Conservation (phyloP, 1,140 invertebrate species). For the Anthonomus grandis region DNA sequence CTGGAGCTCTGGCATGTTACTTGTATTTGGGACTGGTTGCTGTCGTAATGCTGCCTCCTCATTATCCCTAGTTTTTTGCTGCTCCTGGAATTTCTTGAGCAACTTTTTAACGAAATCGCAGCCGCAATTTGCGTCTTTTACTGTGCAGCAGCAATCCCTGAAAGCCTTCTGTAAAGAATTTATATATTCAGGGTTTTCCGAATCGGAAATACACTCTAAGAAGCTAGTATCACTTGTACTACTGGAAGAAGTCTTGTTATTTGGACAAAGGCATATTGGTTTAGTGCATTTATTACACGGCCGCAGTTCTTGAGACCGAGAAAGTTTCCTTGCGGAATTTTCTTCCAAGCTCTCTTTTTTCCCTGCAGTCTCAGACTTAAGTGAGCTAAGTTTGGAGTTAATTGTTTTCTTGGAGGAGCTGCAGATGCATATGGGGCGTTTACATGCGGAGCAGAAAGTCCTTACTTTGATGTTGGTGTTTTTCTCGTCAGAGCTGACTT, state of each 20-base stretch:
- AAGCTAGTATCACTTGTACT: neutral
- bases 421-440: conserved; percentile 17
- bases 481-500: conserved; percentile 24
- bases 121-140: conserved; percentile 6
- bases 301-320: neutral
- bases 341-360: neutral
- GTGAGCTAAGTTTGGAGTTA: neutral
- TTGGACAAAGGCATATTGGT: no score
- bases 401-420: neutral
- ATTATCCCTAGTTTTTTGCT: neutral
- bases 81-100: conserved; percentile 12
- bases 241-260: no score
- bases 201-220: neutral
- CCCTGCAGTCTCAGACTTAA: neutral
- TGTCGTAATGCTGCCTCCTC: no score
- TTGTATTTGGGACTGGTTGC: no score
- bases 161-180: conserved; percentile 24
- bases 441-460: conserved; percentile 24
- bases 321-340: neutral
- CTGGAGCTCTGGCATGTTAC: no score
- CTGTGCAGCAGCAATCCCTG: conserved; percentile 26
- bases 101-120: conserved; percentile 29
- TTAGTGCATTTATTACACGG: no score
- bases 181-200: neutral
- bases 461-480: conserved; percentile 32